phyloP scores from a whole-genome alignment of 2,888 invertebrate genomes.

The Cremastinae sp. region DNA sequence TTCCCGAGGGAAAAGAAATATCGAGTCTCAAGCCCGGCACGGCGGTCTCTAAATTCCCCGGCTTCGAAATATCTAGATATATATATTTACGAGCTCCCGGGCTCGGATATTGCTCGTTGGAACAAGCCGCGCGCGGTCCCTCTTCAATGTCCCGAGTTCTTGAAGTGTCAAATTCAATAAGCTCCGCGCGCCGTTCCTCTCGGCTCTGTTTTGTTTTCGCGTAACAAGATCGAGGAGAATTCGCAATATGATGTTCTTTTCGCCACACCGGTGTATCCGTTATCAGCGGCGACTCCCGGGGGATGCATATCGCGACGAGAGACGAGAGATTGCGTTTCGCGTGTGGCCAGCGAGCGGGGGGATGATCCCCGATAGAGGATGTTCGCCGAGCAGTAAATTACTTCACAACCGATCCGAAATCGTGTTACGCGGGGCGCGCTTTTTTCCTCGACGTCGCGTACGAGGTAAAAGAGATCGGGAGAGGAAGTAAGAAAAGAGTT shows the following conservation, averaged over 20 bases:
- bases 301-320: no score
- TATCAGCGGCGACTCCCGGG: conserved; percentile 31
- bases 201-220: conserved; percentile 55
- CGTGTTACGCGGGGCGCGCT: no score
- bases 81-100: conserved; percentile 39
- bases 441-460: no score
- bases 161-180: conserved; percentile 80
- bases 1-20: conserved; percentile 70
- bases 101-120: conserved; percentile 51
- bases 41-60: conserved; percentile 17
- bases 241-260: conserved; percentile 21
- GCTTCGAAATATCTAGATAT: conserved; percentile 37
- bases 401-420: not conserved
- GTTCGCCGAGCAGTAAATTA: no score
- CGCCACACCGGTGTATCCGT: conserved; percentile 11
- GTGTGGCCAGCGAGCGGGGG: not conserved
- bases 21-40: conserved; percentile 20
- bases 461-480: no score
- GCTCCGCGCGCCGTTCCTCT: conserved; percentile 51
- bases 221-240: conserved; percentile 55
- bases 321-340: conserved; percentile 53
- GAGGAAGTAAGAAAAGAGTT: no score
- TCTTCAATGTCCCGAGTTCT: conserved; percentile 80
- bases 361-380: no score
- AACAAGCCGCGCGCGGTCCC: conserved; percentile 67